A percentile compares a stretch with the other conserved stretches of the same genome.
phyloP scores from a whole-genome alignment of 1,140 invertebrate species.

The Doryteuthis pealeii region DNA sequence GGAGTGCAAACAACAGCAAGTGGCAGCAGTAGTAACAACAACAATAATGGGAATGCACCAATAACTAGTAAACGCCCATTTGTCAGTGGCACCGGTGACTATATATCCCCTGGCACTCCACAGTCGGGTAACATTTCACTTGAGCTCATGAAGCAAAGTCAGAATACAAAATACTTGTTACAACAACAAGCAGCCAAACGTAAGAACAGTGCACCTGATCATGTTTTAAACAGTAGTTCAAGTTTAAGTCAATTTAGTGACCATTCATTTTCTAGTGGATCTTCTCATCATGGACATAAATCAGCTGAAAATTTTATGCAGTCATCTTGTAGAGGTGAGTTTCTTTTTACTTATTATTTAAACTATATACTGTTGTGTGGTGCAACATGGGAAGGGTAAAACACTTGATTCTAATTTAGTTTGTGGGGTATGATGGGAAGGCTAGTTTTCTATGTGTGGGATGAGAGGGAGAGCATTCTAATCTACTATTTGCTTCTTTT shows the following conservation, averaged over 20 bases:
- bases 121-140: slow-evolving; percentile 49
- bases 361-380: no score
- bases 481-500: no score
- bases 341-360: background rate
- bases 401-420: no score
- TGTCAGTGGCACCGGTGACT: slow-evolving; percentile 6
- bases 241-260: slow-evolving; percentile 49
- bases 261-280: slow-evolving; percentile 44
- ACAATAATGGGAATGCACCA: no score
- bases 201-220: slow-evolving; percentile 20
- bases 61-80: background rate
- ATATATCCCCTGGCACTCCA: slow-evolving; percentile 12
- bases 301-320: slow-evolving; percentile 15
- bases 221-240: slow-evolving; percentile 32
- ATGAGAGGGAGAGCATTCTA: no score
- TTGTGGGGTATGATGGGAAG: no score
- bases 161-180: slow-evolving; percentile 53
- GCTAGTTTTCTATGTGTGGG: no score
- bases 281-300: slow-evolving; percentile 27
- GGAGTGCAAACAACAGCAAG: background rate
- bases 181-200: slow-evolving; percentile 34
- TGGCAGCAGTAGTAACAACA: background rate
- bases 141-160: slow-evolving; percentile 52
- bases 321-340: slow-evolving; percentile 19
- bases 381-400: no score